Conservation (phyloP, 2,113 vertebrate species). For the Cynoglossus semilaevis region DNA sequence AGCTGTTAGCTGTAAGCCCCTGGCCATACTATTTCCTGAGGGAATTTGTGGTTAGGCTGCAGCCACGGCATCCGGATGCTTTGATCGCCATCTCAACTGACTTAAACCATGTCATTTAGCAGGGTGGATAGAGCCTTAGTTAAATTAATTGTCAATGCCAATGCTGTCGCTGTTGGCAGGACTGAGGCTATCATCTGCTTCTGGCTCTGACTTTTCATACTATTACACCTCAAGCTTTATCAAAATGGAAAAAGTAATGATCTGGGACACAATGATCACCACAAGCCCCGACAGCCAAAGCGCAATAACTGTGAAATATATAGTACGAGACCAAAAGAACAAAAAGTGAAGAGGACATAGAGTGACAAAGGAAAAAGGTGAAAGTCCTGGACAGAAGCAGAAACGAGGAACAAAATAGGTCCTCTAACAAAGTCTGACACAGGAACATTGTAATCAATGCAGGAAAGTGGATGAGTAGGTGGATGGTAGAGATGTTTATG, state of each 20-base stretch:
- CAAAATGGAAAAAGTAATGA: slow-evolving; percentile 49
- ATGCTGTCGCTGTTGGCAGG: slow-evolving; percentile 24
- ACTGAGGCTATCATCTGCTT: not conserved
- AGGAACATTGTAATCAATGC: slow-evolving; percentile 31
- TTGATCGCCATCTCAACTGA: no score
- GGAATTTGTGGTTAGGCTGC: no score
- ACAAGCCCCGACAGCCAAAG: slow-evolving; percentile 34
- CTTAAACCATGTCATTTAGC: no score
- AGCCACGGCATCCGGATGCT: no score
- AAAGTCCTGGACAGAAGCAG: not conserved
- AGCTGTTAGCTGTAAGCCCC: not conserved
- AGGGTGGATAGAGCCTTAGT: no score
- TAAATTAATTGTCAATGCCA: not conserved
- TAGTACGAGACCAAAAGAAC: slow-evolving; percentile 29
- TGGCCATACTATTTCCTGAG: no score
- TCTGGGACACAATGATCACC: slow-evolving; percentile 50
- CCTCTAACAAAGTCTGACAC: slow-evolving; percentile 22
- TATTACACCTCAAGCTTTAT: slow-evolving; percentile 47
- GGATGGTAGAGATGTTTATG: slow-evolving; percentile 37
- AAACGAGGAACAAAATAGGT: slow-evolving; percentile 17
- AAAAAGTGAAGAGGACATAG: slow-evolving; percentile 23
- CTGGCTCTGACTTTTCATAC: slow-evolving; percentile 22
- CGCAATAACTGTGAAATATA: slow-evolving; percentile 49
- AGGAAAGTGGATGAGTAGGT: slow-evolving; percentile 25
- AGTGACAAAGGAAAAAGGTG: not conserved